phyloP scores from a whole-genome alignment of 2,113 vertebrate species.

The Alosa alosa region DNA sequence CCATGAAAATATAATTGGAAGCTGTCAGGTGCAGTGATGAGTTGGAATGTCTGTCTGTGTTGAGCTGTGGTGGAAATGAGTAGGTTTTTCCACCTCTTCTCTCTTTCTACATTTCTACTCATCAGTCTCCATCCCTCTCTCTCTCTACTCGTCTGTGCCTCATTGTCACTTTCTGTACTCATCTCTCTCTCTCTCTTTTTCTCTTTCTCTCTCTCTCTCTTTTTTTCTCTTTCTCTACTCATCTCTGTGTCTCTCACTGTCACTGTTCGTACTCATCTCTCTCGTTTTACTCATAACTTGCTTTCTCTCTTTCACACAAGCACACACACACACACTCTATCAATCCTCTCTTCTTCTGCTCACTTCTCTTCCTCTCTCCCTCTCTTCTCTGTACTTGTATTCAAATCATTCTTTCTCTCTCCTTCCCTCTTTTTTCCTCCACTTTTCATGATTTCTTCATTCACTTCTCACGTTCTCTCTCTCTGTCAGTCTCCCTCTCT shows the following conservation, averaged over 20 bases:
- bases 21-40: slow-evolving; percentile 33
- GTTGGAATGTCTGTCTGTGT: slow-evolving; percentile 2
- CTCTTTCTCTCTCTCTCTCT: neutral
- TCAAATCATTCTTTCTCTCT: neutral
- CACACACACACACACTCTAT: neutral
- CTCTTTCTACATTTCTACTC: neutral
- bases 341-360: neutral
- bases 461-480: neutral
- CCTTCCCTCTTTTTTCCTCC: neutral
- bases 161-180: neutral
- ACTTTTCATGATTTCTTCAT: neutral
- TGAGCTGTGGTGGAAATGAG: neutral
- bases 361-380: neutral
- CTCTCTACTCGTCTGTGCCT: neutral
- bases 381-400: slow-evolving; percentile 25
- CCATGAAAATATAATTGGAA: slow-evolving; percentile 42
- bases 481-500: neutral
- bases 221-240: slow-evolving; percentile 2
- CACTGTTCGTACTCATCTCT: neutral
- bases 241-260: neutral
- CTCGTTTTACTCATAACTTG: neutral
- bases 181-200: neutral
- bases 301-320: neutral
- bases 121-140: neutral
- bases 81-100: neutral